Evolutionary conservation across 2,888 invertebrate species (phyloP), one percentile per base, ranked within the genome.

Genomic region (Plagodis dolabraria): DNA sequence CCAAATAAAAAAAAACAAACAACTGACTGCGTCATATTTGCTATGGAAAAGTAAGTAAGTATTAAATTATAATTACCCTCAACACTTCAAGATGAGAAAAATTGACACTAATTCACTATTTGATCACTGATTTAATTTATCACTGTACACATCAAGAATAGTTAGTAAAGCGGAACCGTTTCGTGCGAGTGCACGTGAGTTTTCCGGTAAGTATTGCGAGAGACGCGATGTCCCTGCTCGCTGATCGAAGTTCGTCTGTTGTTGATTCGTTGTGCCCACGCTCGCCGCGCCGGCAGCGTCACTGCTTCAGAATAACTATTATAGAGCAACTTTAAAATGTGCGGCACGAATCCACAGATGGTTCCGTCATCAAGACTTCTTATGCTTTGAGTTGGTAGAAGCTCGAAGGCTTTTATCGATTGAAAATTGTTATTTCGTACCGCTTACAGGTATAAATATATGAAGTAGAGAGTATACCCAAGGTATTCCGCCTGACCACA

Each of bases 201-300:
- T 42, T 52, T 47, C 46, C 49, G 38, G 40, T 47, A 1, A 5
- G 12, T 11, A 48, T 7, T 47, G 44, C 42, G 44, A 47, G 43
- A 60, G 62, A 69, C 75, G 69, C 78, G 79, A 63, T 66, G 64
- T 71, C 64, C 62, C 69, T 49, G 71, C 56, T 70, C 66, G 80
- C 70, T 53, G 58, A 77, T 69, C 69, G 69, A 68, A 68, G 70
- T 71, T 74, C 75, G 75, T 66, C 63, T 66, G 66, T 36, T 10
- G 47, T 47, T 6, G 11, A 45, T 48, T 33, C 45, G 74, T 71
- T 71, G 69, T 67, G 60, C 51, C 47, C 60, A 60, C 64, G 63
- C 36, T 63, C 62, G 57, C 8, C 36, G 7, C 36, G 8, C 63
- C 61, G 57, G 53, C 11, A 42, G 44, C 53, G 52, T 50, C 53